Base-by-base conservation (phyloP, 2,888 invertebrate species). In the Monopis laevigella region DNA sequence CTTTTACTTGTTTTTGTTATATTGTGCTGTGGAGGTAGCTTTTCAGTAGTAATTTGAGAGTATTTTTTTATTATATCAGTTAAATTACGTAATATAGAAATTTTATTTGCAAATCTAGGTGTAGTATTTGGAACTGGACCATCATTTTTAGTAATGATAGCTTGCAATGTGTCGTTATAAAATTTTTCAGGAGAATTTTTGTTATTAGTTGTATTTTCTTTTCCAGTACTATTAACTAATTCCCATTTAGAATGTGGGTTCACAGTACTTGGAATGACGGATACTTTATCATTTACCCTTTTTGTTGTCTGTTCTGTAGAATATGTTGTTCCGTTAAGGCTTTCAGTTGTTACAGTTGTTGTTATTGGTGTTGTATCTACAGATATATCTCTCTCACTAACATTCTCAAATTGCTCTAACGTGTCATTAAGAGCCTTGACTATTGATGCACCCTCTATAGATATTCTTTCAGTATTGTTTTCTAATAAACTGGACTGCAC, bases 61-160 rank as follows among this genome's bases (percentile, higher is more conserved):
- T 86, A 77, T 39, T 82, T 84, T 50, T 86, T 86, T 45, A 88
- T 86, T 34, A 88, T 84, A 24, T 86, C 73, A 1, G 88, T 86
- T 43, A 88, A 80, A 56, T 88, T 87, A 52, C 81, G 82, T 47
- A 86, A 66, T 50, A 77, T 60, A 45, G 73, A 69, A 44, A 82
- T 71, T 56, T 72, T 78, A 43, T 61, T 68, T 3, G 64, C 52
- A 55, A 78, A 78, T 48, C 60, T 70, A 8, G 78, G 75, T 13
- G 80, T 78, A 6, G 78, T 75, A 43, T 70, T 77, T 7, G 74
- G 67, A 45, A 69, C 68, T 11, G 64, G 51, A 27, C 70, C 77
- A 48, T 78, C 74, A 55, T 86, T 84, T 58, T 82, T 85, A 2
- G 82, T 84, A 24, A 86, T 84, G 51, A 85, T 84, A 2, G 86